Conservation (phyloP, 2,888 invertebrate species). For the Oeneis ivallda region DNA sequence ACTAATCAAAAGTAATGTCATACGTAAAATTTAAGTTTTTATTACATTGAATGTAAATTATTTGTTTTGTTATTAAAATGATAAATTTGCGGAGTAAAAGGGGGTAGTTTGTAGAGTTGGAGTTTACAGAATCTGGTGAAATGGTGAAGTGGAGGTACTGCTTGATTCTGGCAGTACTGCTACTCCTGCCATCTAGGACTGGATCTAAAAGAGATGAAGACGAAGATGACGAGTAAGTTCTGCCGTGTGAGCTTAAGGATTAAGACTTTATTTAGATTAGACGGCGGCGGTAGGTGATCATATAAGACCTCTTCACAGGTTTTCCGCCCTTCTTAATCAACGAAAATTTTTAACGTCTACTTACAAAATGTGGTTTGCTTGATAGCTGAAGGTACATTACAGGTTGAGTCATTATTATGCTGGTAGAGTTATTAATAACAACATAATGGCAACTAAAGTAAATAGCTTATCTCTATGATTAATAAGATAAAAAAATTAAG, state of each 20-base stretch:
- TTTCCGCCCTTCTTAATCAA: too few species aligned
- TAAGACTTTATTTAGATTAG: neutral
- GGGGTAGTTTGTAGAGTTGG: conserved; percentile 45
- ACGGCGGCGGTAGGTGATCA: too few species aligned
- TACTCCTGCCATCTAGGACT: conserved; percentile 57
- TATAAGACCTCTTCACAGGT: too few species aligned
- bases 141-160: conserved; percentile 71
- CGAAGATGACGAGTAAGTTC: conserved; percentile 61
- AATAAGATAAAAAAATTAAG: too few species aligned
- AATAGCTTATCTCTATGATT: too few species aligned
- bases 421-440: too few species aligned
- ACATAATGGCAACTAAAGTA: too few species aligned
- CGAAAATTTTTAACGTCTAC: too few species aligned
- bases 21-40: conserved; percentile 51
- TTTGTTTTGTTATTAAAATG: conserved; percentile 65
- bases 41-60: conserved; percentile 41
- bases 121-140: conserved; percentile 45
- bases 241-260: neutral
- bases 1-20: conserved; percentile 58
- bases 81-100: conserved; percentile 63
- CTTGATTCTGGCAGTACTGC: conserved; percentile 61
- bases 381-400: too few species aligned
- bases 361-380: too few species aligned
- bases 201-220: conserved; percentile 58
- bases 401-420: too few species aligned